These are phyloP conservation scores for Ciconia boyciana DNA, from an alignment of 2,113 vertebrate species.

Conservation along the genomic window DNA sequence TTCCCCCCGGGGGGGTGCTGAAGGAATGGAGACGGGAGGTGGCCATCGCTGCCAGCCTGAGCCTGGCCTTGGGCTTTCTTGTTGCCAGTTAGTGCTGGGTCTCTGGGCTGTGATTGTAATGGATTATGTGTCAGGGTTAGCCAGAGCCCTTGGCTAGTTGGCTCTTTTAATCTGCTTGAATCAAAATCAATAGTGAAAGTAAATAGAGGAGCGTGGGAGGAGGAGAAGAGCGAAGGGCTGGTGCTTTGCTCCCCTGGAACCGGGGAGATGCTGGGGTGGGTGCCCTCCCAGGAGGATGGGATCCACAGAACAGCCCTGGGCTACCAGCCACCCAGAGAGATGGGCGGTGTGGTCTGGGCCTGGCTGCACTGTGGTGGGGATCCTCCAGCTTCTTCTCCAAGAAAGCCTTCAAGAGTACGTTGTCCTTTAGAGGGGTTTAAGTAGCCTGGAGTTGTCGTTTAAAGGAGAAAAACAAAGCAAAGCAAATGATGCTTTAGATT, in stretches of 20 bases:
- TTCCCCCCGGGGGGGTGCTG: background rate
- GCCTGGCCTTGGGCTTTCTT: background rate
- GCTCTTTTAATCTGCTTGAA: slow-evolving; percentile 24
- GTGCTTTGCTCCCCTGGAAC: background rate
- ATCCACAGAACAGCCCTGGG: background rate
- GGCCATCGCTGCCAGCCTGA: background rate
- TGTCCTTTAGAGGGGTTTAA: background rate
- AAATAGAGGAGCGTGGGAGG: background rate
- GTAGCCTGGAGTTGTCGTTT: background rate
- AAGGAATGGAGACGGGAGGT: background rate
- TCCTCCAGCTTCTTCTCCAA: background rate
- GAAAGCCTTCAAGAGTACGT: background rate
- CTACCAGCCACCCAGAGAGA: background rate
- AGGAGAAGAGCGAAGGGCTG: background rate
- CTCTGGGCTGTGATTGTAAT: background rate
- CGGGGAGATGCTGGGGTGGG: background rate
- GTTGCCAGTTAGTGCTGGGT: background rate
- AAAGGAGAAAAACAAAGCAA: background rate
- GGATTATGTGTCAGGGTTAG: slow-evolving; percentile 16
- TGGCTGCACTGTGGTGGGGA: background rate
- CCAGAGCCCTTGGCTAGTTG: background rate
- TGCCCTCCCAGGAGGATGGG: background rate
- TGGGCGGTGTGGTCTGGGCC: background rate
- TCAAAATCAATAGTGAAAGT: background rate
- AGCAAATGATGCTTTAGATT: background rate